A percentile compares a stretch with the other conserved stretches of the same genome.
These are phyloP conservation scores for Ciconia nigra DNA, from an alignment of 2,797 vertebrate genomes.

Conservation along the genomic window DNA sequence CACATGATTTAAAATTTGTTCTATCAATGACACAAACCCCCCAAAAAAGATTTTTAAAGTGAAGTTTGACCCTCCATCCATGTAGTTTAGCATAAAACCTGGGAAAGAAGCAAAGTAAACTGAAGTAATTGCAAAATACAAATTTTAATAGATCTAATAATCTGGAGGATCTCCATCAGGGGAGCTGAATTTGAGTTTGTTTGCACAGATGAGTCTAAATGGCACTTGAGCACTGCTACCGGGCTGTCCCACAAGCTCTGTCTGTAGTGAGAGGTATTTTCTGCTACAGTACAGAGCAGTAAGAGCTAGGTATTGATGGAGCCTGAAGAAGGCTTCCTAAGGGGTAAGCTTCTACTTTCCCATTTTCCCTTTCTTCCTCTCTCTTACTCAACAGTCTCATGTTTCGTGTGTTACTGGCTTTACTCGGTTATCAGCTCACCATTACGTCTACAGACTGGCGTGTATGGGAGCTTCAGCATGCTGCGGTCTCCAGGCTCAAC, in stretches of 20 bases:
- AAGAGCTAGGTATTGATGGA: not conserved
- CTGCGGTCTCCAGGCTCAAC: too few relatives aligned
- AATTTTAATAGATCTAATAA: constrained; percentile 17
- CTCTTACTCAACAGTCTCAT: fast-evolving
- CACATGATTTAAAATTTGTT: not conserved
- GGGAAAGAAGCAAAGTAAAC: constrained; percentile 37
- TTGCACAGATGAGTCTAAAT: constrained; percentile 21
- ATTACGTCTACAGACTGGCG: fast-evolving
- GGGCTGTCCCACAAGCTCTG: not conserved
- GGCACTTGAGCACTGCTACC: not conserved
- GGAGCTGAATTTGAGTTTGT: constrained; percentile 4
- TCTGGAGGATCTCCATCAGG: not conserved
- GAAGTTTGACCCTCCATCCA: constrained; percentile 3
- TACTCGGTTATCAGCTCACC: not conserved
- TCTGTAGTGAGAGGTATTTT: not conserved
- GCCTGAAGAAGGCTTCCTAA: not conserved
- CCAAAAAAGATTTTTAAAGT: not conserved
- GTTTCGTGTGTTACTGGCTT: not conserved
- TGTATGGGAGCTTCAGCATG: not conserved
- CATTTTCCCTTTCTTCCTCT: not conserved
- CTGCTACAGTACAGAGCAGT: not conserved
- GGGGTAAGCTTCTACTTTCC: not conserved
- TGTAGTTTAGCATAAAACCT: constrained; percentile 37
- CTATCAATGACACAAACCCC: not conserved
- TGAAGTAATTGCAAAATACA: constrained; percentile 52